Percentiles rank a stretch among this genome's conserved stretches.
phyloP scores from a whole-genome alignment of 2,888 invertebrate genomes.

The Empis livida region DNA sequence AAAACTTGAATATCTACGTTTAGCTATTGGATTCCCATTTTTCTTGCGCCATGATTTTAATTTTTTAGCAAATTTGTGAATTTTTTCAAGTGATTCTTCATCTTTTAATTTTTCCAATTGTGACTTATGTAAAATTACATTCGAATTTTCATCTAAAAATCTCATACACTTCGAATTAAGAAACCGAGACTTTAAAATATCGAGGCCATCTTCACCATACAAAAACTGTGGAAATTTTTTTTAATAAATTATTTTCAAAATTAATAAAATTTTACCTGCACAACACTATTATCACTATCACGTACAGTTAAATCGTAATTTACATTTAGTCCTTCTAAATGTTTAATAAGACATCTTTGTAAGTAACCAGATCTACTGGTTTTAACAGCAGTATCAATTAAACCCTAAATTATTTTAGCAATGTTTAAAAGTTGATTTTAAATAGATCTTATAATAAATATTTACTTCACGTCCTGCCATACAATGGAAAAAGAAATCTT shows the following conservation, averaged over 20 bases:
- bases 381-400: constrained; percentile 99
- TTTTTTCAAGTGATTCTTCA: constrained; percentile 38
- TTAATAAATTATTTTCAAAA: neutral
- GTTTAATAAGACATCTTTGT: constrained; percentile 93
- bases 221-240: constrained; percentile 44
- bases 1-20: constrained; percentile 42
- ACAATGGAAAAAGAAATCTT: constrained; percentile 98
- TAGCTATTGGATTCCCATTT: constrained; percentile 36
- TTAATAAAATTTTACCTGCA: constrained; percentile 47
- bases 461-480: constrained; percentile 96
- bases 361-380: constrained; percentile 97
- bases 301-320: constrained; percentile 91
- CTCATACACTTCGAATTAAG: constrained; percentile 59
- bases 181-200: constrained; percentile 77
- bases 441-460: neutral
- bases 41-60: constrained; percentile 49
- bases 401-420: constrained; percentile 46
- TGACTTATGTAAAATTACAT: constrained; percentile 47
- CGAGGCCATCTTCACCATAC: constrained; percentile 90
- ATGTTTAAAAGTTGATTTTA: constrained; percentile 3
- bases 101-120: constrained; percentile 46
- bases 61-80: constrained; percentile 45
- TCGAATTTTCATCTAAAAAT: constrained; percentile 71
- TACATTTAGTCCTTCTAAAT: constrained; percentile 88
- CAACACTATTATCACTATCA: constrained; percentile 83